Base-by-base conservation (phyloP, 2,797 vertebrate species). In the Acanthurus tractus region DNA sequence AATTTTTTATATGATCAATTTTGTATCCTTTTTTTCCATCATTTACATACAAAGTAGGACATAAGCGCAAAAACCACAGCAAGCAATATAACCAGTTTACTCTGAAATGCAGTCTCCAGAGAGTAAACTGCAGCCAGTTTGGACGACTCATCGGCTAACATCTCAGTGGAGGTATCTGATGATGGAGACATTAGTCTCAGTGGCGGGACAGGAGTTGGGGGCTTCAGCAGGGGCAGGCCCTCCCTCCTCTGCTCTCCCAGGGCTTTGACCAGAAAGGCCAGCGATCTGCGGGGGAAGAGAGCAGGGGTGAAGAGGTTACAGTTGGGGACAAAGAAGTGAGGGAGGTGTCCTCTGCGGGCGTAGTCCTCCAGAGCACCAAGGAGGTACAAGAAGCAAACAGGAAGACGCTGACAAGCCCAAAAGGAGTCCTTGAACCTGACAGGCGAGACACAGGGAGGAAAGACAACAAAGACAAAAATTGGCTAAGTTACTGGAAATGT, bases 261-360 rank as follows among this genome's bases (percentile, higher is more conserved):
- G 49, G 57, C 85, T 3, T 10, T 34, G 61, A 59, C 45, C 14
- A 94, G 88, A 82, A 92, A 92, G n/a, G 3, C 18, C 56, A 89
- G 82, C 20, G 63, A 20, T 54, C 18, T 87, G 29, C 73, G 84
- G 1, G 91, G 73, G 69, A 93, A 92, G 42, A 14, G 40, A 6
- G 77, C 8, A 0, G 79, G 3, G 0, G 85, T 81, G 34, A 95
- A 94, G 40, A 95, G 87, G 90, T 95, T 94, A 73, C 71, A 78
- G 2, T 11, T 29, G 0, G 82, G 85, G 34, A 85, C 80, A 0
- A 94, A 94, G 78, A 94, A 94, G 82, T 94, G 91, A 20, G 87
- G 90, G 15, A 94, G 92, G 12, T 7, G 3, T 15, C 79, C 78
- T 3, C 3, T 53, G 14, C 34, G 46, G 0, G 58, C 88, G 1